Base-by-base conservation (phyloP, 1,140 invertebrate species). In the Bombus confusus region DNA sequence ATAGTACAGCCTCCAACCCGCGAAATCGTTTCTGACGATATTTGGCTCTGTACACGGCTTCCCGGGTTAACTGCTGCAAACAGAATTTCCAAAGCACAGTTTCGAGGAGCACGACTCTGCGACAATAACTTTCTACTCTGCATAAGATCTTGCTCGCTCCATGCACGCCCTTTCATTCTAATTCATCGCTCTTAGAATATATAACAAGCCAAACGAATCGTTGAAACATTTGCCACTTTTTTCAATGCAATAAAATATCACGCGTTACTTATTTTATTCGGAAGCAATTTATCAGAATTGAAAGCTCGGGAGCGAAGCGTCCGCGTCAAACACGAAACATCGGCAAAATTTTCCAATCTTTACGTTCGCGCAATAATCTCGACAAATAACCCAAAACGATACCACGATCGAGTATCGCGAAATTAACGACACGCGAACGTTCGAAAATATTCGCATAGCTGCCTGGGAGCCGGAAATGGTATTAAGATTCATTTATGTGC, bases 21-120 rank as follows among this genome's bases (percentile, higher is more conserved):
- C 75, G 88, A 90, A 87, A 90, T 90, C 89, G 82, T 90, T 87
- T 75, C 71, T 89, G 88, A 84, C 78, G 85, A 90, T 89, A 87
- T 90, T 89, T 90, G 88, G 88, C 88, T 89, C 69, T 62, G 88
- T 80, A 77, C 59, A 75, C 62, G 37, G 39, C 71, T 80, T 62
- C 34, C 43, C 15, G 69, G 66, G 59, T 37, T 87, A 89, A 89
- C 88, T 79, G 68, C 83, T 28, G 76, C 88, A 85, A 81, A 89
- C 62, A 81, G 83, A 89, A 90, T 87, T 87, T 74, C 52, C 57
- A 64, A 41, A 64, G 52, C 25, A 31, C 39, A 37, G n/a, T 78
- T 77, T 43, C 62, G 31, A n/a, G 57, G 15, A 57, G 34, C 37
- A 52, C 34, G 52, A 47, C 68, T 18, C 66, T 62, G 47, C 71